Evolutionary conservation across 2,797 vertebrate genomes (phyloP), one percentile per base, ranked within the genome.

Genomic region (Pseudochirops cupreus): DNA sequence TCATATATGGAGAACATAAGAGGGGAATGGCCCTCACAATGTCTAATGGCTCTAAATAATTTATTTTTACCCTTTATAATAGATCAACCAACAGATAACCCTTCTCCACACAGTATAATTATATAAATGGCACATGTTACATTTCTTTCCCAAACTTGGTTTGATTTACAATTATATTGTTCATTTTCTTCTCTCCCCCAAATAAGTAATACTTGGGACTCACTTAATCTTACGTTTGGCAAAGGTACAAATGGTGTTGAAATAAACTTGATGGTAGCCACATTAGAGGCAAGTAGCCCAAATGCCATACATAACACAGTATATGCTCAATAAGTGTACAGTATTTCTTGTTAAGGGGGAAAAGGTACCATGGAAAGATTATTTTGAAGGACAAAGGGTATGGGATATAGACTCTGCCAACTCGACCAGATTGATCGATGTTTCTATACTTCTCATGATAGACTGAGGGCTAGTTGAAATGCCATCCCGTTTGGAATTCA

Each of bases 91-190:
- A 62, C 5, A 92, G 39, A 74, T 96, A 94, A 95, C 6, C 50
- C 46, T 18, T 87, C 46, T 74, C 89, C 55, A 13, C n/a, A 91
- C 91, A 93, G 52, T 31, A 33, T 95, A 95, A 95, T 59, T 94
- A 93, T 67, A 91, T 90, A 94, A 94, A 59, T 74, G 5, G 3
- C 91, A 91, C 93, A 0, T 92, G 94, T 91, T 96, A 26, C 28
- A 94, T 93, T 95, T n/a, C 95, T 92, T 96, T 94, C 26, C 0
- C 39, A 46, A 96, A 95, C 33, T 92, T 97, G 31, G 94, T 93
- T 94, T 95, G 2, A 82, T 89, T 95, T 96, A 58, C 50, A 53
- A 67, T 95, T 1, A 2, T 93, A 95, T 96, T 95, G 24, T 46
- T 96, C 89, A 91, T 94, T 90, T 93, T 53, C 93, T 5, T 90